Evolutionary conservation across 35 echinoderm and acorn worm species (phyloP), one percentile per base, ranked within the genome.

Genomic region (Nesometra sesokonis): DNA sequence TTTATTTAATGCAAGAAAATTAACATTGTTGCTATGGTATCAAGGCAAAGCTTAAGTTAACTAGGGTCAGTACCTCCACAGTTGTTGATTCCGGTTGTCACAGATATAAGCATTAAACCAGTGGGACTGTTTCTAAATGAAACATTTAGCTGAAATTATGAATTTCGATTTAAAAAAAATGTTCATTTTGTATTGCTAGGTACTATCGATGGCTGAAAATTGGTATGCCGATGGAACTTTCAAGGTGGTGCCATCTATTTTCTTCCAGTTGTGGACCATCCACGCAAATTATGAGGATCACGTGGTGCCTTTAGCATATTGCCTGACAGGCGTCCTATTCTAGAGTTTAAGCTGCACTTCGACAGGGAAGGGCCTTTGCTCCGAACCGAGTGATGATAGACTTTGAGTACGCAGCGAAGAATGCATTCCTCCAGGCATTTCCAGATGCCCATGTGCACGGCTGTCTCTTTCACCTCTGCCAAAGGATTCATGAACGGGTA

Each of bases 401-500:
- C 84, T 86, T 11, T 36, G 84, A 86, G 19, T 31, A 21, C 27
- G 84, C 84, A 77, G 84, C 84, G 31, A 86, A 29, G 47, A 86
- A 86, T 0, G 57, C 84, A 3, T 33, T 86, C 8, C 5, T 0
- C 0, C 84, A 86, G 23, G 57, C 47, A 34, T 86, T 86, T n/a
- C 84, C 84, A 19, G 32, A 77, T 76, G 84, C 32, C 30, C 46
- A 86, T 4, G 32, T 86, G 0, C n/a, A 86, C 32, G 84, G 84
- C 1, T 86, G 84, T 29, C 84, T 77, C n/a, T 86, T 86, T 77
- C 84, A 86, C 29, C 84, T 86, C 23, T 86, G 84, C n/a, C 84
- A 86, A 32, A 86, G n/a, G 34, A 86, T 86, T 27, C 84, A 86
- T 35, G 57, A 77, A 77, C n/a, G 84, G 84, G 84, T 86, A 67